Base-by-base conservation (phyloP, 1,140 invertebrate species). In the Drosophila bipectinata region DNA sequence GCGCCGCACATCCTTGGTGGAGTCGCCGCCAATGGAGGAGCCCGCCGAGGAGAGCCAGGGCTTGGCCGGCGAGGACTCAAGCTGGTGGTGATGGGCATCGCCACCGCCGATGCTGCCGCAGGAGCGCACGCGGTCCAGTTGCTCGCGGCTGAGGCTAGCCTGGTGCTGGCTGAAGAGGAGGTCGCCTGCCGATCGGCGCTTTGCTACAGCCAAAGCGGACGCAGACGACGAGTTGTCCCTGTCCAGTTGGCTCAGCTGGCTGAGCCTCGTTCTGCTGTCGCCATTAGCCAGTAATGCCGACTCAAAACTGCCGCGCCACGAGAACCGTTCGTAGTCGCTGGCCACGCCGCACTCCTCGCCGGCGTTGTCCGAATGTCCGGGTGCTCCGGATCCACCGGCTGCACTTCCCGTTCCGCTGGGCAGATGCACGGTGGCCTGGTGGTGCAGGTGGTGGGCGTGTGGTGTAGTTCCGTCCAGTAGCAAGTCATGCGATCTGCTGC, bases 261-360 rank as follows among this genome's bases (percentile, higher is more conserved):
- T 90, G 79, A 97, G 92, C 72, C 95, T 96, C 10, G 95, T 96
- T 57, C 96, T 93, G 1, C 96, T 97, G 87, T 97, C 96, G 26
- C 94, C 94, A 34, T 95, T 95, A 10, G 96, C 96, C 91, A 97
- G 94, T 34, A 97, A 92, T 8, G 97, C 96, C 3, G 96, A 97
- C 87, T 98, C 97, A 92, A 98, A 97, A 92, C 96, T 97, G 55
- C 96, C 96, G 63, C 96, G 93, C 97, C 97, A 97, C 59, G 96
- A 97, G 92, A 97, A 97, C 49, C 96, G 92, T 90, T 98, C 97
- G 93, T 96, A 96, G 82, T 97, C 96, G 92, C 96, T 97, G n/a
- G 96, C 95, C 75, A 96, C 95, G 61, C 94, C 94, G 73, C 85
- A 88, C 93, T 94, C 95, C 92, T 94, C 96, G 1, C 92, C 93